These are phyloP conservation scores for Aurelia sp. DNA, from an alignment of 30 jellyfish, hydroid and myxozoan species.

Conservation along the genomic window DNA sequence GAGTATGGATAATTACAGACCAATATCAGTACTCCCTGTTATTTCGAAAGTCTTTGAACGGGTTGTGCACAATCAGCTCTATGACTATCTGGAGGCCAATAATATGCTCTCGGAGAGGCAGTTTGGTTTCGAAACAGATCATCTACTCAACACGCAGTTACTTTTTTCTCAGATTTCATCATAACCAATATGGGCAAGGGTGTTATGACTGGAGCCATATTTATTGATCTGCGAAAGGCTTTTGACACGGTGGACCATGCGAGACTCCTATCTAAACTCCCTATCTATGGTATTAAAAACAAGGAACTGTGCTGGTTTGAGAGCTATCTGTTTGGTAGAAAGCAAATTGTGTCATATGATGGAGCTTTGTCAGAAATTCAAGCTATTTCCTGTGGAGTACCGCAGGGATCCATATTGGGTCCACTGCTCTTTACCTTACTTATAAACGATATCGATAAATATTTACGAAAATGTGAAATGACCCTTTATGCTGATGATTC, in stretches of 20 bases:
- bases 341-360: too few relatives aligned
- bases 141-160: constrained; percentile 63
- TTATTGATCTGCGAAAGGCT: too few relatives aligned
- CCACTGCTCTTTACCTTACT: constrained; percentile 44
- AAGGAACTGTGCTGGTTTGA: too few relatives aligned
- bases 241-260: too few relatives aligned
- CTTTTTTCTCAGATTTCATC: constrained; percentile 45
- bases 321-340: too few relatives aligned
- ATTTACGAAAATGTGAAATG: too few relatives aligned
- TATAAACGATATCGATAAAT: constrained; percentile 2
- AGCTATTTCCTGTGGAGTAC: constrained; percentile 37
- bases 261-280: too few relatives aligned
- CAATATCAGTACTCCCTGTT: constrained; percentile 70
- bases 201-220: too few relatives aligned
- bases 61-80: constrained; percentile 53
- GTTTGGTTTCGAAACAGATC: constrained; percentile 46
- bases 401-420: constrained; percentile 1
- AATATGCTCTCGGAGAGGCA: constrained; percentile 48
- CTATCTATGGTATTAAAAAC: too few relatives aligned
- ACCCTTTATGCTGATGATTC: too few relatives aligned
- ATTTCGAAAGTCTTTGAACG: constrained; percentile 48
- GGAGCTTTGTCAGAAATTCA: background rate
- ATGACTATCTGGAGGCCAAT: constrained; percentile 50
- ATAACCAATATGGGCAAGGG: background rate
- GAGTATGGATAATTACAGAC: constrained; percentile 51